Percentiles rank a stretch among this genome's conserved stretches.
Evolutionary conservation across 2,888 invertebrate genomes (phyloP).

Genomic region (Bimastos eiseni): DNA sequence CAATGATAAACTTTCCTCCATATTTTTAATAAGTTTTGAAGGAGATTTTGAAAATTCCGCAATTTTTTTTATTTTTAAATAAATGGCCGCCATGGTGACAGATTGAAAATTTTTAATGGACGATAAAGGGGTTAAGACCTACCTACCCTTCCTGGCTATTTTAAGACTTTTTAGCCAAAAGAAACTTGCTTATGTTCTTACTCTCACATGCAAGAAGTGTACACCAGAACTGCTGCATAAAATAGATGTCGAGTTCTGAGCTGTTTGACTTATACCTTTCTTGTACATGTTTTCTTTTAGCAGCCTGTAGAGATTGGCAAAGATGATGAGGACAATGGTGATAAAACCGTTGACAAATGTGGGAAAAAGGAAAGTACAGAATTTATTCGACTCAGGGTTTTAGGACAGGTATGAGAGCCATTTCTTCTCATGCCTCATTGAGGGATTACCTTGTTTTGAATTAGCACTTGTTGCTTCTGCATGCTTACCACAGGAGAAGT

Average conservation of each 20-base stretch:
- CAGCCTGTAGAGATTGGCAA: neutral
- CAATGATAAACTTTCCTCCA: too few relatives aligned
- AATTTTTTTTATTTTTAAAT: too few relatives aligned
- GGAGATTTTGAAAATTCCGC: too few relatives aligned
- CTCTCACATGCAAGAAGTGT: neutral
- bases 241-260: neutral
- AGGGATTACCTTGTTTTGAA: neutral
- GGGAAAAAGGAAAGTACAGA: slow-evolving; percentile 65
- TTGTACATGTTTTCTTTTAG: neutral
- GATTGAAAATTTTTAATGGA: too few relatives aligned
- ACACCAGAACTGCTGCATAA: neutral
- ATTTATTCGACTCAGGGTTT: slow-evolving; percentile 74
- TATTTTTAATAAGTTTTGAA: too few relatives aligned
- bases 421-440: neutral
- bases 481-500: neutral
- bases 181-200: neutral
- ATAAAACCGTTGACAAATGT: slow-evolving; percentile 45
- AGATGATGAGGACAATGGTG: slow-evolving; percentile 24
- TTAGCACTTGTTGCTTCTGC: neutral
- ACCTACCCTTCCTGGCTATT: neutral
- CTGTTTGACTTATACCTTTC: neutral
- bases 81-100: too few relatives aligned
- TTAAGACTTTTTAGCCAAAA: neutral
- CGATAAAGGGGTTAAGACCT: too few relatives aligned
- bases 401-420: slow-evolving; percentile 65